phyloP scores from a whole-genome alignment of 2,888 invertebrate genomes.

The Caenorhabditis sp. region DNA sequence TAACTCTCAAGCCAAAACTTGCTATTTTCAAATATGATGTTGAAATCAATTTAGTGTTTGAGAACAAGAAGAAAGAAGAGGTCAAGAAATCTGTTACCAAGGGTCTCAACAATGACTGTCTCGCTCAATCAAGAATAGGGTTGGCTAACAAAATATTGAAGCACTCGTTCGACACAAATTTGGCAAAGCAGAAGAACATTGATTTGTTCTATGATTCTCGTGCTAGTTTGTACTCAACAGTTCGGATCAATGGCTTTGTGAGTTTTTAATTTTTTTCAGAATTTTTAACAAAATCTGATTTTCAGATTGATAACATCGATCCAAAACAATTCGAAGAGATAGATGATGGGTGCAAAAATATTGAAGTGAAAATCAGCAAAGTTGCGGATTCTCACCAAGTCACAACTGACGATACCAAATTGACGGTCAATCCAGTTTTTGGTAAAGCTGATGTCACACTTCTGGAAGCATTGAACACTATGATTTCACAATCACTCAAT shows the following conservation, averaged over 20 bases:
- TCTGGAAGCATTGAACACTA: background rate
- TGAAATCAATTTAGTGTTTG: background rate
- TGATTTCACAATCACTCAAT: background rate
- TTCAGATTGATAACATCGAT: background rate
- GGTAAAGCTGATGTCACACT: background rate
- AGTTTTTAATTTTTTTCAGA: background rate
- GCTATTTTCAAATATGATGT: background rate
- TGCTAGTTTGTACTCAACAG: background rate
- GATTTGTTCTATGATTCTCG: background rate
- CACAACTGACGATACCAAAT: background rate
- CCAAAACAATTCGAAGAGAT: background rate
- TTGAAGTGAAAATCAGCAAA: background rate
- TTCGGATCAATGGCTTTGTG: background rate
- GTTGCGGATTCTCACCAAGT: background rate
- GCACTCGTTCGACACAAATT: background rate
- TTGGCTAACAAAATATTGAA: background rate
- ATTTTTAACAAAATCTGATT: background rate
- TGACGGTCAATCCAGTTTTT: background rate
- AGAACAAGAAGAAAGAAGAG: background rate
- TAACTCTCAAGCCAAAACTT: background rate
- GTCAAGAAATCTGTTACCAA: background rate
- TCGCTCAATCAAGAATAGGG: background rate
- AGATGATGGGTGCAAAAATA: background rate
- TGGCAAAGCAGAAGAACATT: background rate
- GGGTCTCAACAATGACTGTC: background rate